phyloP scores from a whole-genome alignment of 2,888 invertebrate species.

The Philonicus albiceps region DNA sequence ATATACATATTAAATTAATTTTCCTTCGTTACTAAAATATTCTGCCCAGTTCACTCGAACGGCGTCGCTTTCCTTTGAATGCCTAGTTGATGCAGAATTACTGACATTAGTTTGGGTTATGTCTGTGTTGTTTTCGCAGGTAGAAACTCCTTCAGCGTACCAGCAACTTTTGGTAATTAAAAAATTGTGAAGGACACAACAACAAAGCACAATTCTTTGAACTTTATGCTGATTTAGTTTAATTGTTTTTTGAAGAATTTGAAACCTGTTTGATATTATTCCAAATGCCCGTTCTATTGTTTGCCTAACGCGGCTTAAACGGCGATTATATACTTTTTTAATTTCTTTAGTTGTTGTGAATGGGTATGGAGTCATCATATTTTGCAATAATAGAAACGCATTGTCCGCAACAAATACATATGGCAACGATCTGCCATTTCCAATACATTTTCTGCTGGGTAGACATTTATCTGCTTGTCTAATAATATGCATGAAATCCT shows the following conservation, averaged over 20 bases:
- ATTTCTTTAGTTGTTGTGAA: background rate
- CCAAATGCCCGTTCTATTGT: constrained; percentile 49
- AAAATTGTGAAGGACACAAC: constrained; percentile 50
- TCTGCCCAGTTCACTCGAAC: too few relatives aligned
- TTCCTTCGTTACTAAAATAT: constrained; percentile 40
- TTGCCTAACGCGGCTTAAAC: constrained; percentile 48
- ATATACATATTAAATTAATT: constrained; percentile 45
- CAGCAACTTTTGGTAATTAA: too few relatives aligned
- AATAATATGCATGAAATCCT: constrained; percentile 18
- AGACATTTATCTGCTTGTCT: constrained; percentile 21
- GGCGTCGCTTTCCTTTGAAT: too few relatives aligned
- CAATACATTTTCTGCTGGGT: constrained; percentile 44
- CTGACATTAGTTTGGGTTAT: too few relatives aligned
- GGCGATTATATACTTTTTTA: constrained; percentile 46
- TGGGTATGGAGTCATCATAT: constrained; percentile 49
- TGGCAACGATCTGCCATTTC: constrained; percentile 46
- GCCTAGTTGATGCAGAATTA: too few relatives aligned
- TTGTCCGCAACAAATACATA: constrained; percentile 49
- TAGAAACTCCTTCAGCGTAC: too few relatives aligned
- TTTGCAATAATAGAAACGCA: constrained; percentile 47
- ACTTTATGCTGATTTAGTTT: constrained; percentile 47
- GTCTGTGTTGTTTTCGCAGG: too few relatives aligned
- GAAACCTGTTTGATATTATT: constrained; percentile 52
- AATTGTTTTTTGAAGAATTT: constrained; percentile 52
- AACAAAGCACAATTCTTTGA: constrained; percentile 45